A percentile compares a stretch with the other conserved stretches of the same genome.
Evolutionary conservation across 2,113 vertebrate genomes (phyloP).

Genomic region (Gnathonemus echidnorhynchus): DNA sequence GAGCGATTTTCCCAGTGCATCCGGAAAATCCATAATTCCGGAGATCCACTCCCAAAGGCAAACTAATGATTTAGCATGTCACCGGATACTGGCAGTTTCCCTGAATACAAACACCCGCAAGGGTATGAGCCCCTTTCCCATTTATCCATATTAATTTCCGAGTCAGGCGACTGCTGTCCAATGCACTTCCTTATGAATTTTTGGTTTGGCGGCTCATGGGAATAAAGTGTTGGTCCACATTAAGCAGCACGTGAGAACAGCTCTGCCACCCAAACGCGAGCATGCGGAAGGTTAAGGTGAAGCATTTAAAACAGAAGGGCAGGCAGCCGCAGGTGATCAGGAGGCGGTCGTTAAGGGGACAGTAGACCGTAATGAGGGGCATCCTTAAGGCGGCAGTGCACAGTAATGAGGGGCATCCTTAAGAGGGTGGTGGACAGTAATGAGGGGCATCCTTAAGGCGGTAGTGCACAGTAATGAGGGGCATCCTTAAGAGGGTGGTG

Average conservation of each 20-base stretch:
- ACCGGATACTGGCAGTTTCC: not conserved
- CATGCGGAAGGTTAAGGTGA: not conserved
- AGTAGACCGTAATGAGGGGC: too few relatives aligned
- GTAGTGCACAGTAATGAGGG: not conserved
- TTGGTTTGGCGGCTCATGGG: not conserved
- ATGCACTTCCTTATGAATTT: not conserved
- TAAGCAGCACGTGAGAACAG: not conserved
- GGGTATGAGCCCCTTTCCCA: not conserved
- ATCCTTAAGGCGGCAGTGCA: too few relatives aligned
- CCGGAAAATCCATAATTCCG: not conserved
- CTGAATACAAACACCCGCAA: not conserved
- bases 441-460: too few relatives aligned
- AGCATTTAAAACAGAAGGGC: not conserved
- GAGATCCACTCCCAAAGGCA: not conserved
- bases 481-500: not conserved
- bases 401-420: too few relatives aligned
- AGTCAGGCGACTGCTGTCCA: not conserved
- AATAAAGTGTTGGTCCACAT: not conserved
- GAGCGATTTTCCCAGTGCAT: not conserved
- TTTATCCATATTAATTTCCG: not conserved
- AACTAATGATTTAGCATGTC: not conserved
- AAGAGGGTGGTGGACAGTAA: accelerated
- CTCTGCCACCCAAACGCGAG: not conserved
- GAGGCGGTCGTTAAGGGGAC: not conserved
- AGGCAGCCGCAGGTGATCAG: not conserved